Conservation (phyloP, 2,113 vertebrate species). For the Tupaia chinensis region DNA sequence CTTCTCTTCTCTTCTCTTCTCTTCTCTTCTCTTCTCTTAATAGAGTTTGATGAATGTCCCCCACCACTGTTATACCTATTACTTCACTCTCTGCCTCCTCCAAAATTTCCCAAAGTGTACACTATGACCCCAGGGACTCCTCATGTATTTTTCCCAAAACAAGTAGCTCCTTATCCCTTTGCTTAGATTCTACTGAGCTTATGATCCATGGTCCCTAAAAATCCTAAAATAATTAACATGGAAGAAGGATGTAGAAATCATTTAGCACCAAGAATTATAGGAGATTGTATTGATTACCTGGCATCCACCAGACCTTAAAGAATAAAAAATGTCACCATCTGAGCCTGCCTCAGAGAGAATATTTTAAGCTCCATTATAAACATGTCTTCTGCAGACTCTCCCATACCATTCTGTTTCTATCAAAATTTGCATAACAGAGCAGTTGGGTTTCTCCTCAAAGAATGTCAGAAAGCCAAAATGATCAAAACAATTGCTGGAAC, state of each 20-base stretch:
- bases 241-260: neutral
- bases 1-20: neutral
- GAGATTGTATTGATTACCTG: neutral
- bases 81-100: neutral
- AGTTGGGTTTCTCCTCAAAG: neutral
- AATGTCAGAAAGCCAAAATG: neutral
- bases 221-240: neutral
- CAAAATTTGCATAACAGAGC: neutral
- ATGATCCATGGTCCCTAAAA: neutral
- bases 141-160: neutral
- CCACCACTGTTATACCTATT: neutral
- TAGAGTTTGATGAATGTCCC: neutral
- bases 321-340: neutral
- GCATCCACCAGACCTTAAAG: neutral
- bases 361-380: neutral
- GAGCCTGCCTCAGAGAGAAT: neutral
- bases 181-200: neutral
- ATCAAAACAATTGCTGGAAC: neutral
- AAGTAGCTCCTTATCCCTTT: neutral
- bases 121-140: neutral
- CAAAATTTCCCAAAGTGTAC: neutral
- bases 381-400: neutral
- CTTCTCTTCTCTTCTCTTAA: no score
- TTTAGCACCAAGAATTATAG: neutral
- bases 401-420: neutral